These are phyloP conservation scores for Saimiri boliviensis DNA, from an alignment of 2,113 vertebrate genomes.

Conservation along the genomic window DNA sequence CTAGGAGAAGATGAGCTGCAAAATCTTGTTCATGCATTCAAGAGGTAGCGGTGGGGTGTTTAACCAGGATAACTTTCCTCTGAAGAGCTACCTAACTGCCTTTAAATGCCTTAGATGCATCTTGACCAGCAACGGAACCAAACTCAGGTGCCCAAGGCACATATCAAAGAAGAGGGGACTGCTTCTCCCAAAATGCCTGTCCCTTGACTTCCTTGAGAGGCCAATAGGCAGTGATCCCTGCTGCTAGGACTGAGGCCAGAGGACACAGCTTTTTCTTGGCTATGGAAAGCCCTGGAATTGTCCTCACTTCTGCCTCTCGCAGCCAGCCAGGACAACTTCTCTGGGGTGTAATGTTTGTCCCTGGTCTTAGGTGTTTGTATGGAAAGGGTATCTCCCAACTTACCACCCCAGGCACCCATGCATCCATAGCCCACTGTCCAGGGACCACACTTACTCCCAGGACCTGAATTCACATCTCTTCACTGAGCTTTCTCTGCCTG, in stretches of 20 bases:
- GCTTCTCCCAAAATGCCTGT: constrained; percentile 34
- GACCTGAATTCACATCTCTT: background rate
- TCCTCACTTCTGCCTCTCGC: background rate
- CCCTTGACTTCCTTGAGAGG: constrained; percentile 32
- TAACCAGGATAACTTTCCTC: constrained; percentile 41
- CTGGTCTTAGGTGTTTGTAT: background rate
- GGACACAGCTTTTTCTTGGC: background rate
- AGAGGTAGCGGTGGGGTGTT: background rate
- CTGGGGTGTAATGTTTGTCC: background rate
- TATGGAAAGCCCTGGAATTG: background rate
- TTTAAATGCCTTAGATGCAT: background rate
- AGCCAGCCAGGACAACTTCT: background rate
- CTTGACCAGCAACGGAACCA: background rate
- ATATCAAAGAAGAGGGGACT: background rate
- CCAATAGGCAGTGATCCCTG: background rate
- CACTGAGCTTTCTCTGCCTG: background rate
- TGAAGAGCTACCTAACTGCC: background rate
- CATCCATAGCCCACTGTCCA: background rate
- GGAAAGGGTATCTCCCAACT: background rate
- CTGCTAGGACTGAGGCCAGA: background rate
- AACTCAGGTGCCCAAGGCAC: background rate
- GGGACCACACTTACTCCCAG: background rate
- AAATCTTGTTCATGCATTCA: constrained; percentile 45
- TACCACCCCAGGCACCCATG: background rate
- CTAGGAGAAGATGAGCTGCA: constrained; percentile 53